These are phyloP conservation scores for Callithrix jacchus DNA, from an alignment of 2,113 vertebrate species.

Conservation along the genomic window DNA sequence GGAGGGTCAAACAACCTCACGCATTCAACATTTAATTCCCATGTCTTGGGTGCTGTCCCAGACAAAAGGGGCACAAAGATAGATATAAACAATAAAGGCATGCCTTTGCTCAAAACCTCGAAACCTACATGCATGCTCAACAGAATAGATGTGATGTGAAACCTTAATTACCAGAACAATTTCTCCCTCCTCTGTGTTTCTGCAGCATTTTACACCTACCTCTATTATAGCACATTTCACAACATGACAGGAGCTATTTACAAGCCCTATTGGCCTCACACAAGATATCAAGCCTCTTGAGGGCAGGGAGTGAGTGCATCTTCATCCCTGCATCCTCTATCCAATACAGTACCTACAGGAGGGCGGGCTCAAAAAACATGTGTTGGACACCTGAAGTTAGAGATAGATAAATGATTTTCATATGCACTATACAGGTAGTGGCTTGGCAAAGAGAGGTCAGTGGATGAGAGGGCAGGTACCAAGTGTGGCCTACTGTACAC, in stretches of 20 bases:
- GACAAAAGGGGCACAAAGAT: neutral
- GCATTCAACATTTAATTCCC: neutral
- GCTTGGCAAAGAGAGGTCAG: neutral
- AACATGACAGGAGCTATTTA: neutral
- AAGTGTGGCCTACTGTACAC: neutral
- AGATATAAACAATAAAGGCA: neutral
- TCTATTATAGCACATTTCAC: neutral
- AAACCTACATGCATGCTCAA: neutral
- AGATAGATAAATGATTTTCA: neutral
- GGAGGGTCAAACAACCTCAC: neutral
- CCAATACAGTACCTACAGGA: neutral
- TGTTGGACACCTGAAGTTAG: neutral
- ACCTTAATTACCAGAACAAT: neutral
- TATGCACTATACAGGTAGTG: neutral
- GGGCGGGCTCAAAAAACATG: neutral
- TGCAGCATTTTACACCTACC: neutral
- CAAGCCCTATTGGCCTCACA: neutral
- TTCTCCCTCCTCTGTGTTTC: neutral
- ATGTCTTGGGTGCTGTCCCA: neutral
- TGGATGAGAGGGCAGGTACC: neutral
- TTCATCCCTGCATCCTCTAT: neutral
- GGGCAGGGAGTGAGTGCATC: too few species aligned
- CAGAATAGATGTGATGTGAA: neutral
- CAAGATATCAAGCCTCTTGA: neutral
- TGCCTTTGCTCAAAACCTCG: neutral